These are phyloP conservation scores for Empis livida DNA, from an alignment of 2,888 invertebrate species.

Conservation along the genomic window DNA sequence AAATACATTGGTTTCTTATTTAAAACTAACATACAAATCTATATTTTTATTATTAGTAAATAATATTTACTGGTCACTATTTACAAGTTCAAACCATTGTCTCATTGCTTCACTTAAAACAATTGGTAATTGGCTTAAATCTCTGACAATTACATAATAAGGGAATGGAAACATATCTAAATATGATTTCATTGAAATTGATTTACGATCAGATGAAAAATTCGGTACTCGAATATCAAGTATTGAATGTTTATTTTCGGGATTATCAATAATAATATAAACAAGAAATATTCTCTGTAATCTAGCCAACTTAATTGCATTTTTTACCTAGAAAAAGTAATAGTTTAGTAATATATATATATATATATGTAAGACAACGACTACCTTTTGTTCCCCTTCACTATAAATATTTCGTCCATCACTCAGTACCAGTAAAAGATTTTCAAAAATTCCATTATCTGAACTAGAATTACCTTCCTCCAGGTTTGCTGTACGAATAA, in stretches of 20 bases:
- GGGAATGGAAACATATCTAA: slow-evolving; percentile 97
- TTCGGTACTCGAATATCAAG: slow-evolving; percentile 74
- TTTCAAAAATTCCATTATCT: slow-evolving; percentile 33
- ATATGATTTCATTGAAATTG: slow-evolving; percentile 61
- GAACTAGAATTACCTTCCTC: slow-evolving; percentile 35
- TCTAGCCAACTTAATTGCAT: slow-evolving; percentile 68
- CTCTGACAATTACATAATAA: slow-evolving; percentile 87
- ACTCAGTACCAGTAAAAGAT: slow-evolving; percentile 78
- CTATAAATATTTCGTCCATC: slow-evolving; percentile 91
- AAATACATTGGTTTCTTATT: too few species aligned
- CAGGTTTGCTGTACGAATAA: slow-evolving; percentile 53
- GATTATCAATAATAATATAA: slow-evolving; percentile 92
- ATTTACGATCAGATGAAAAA: slow-evolving; percentile 45
- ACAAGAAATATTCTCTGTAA: slow-evolving; percentile 81
- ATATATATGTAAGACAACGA: background rate
- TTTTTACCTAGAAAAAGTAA: slow-evolving; percentile 40
- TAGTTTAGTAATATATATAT: background rate
- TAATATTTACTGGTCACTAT: slow-evolving; percentile 31
- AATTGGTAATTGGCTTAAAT: slow-evolving; percentile 74
- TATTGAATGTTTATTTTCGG: slow-evolving; percentile 82
- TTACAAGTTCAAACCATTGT: slow-evolving; percentile 97
- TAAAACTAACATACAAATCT: too few species aligned
- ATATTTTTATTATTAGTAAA: background rate
- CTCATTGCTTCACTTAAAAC: slow-evolving; percentile 90
- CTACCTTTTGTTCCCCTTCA: slow-evolving; percentile 66